Evolutionary conservation across 1,140 invertebrate species (phyloP).

Genomic region (Saxidomus purpurata): DNA sequence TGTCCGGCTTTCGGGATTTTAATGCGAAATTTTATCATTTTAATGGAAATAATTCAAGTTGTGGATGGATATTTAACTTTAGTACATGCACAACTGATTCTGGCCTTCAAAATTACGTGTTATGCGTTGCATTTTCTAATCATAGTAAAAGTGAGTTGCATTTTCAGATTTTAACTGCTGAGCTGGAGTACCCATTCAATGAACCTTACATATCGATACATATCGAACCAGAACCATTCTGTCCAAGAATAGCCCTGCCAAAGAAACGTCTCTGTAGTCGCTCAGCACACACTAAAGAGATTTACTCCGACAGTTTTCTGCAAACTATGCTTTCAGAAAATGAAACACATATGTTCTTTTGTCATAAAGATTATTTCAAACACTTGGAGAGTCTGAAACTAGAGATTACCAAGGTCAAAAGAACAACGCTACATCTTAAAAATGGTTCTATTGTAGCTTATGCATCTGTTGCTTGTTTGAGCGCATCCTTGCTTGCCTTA

Average conservation of each 20-base stretch:
- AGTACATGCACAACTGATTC: no score
- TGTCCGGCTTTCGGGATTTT: neutral
- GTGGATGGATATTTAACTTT: no score
- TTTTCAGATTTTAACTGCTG: no score
- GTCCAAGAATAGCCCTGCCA: neutral
- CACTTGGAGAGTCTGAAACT: neutral
- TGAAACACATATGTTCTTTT: conserved; percentile 10
- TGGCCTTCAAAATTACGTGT: no score
- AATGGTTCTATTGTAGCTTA: neutral
- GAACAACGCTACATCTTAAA: no score
- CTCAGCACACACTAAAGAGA: neutral
- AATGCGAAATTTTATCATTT: neutral
- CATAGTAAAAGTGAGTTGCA: no score
- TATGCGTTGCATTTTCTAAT: no score
- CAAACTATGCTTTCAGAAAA: neutral
- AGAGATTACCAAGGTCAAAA: neutral
- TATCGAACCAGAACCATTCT: neutral
- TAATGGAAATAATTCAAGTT: no score
- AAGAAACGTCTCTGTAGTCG: neutral
- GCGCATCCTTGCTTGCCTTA: neutral
- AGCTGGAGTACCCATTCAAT: no score
- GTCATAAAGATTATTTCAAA: neutral
- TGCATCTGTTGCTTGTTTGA: neutral
- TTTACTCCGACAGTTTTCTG: neutral
- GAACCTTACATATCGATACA: neutral